Base-by-base conservation (phyloP, 1,140 invertebrate genomes). In the Papilio polytes region DNA sequence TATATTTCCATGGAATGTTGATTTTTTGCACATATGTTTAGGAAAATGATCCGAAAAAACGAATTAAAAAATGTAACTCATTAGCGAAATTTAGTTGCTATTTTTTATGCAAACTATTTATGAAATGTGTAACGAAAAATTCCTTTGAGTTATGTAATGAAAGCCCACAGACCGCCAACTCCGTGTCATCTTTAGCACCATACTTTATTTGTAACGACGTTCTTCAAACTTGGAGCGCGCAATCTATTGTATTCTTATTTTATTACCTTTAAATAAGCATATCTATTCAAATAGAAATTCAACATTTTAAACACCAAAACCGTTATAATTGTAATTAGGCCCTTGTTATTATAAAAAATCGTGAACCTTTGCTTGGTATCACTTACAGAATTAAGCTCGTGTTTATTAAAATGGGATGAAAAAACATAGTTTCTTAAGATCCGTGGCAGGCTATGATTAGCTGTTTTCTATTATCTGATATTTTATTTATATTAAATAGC, bases 181-280 rank as follows among this genome's bases (percentile, higher is more conserved):
- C 48, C 48, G 31, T 56, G 18, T 77, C 36, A 36, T 59, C 74
- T n/a, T 56, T 56, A 77, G 74, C 74, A 77, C 74, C 74, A 77
- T 77, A 76, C 51, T 59, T 56, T 56, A 59, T 22, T 53, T 77
- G 53, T 51, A 51, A 18, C 46, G 12, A 72, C 22, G 44, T 48
- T 53, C 56, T 77, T 51, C 15, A 51, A 56, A n/a, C n/a, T 56
- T 56, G 53, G 53, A 56, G 53, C n/a, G 53, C 18, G n/a, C 53
- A 56, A 20, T 9, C 53, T 20, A 56, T 20, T 20, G n/a, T n/a
- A n/a, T 53, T 56, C n/a, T 56, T 9, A 56, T 56, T 56, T 20
- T 9, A 56, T 56, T 13, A 51, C 48, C 15, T n/a, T 53, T 6
- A n/a, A 56, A n/a, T 0, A 56, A 7, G 18, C 15, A 8, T n/a